Conservation (phyloP, 30 jellyfish, hydroid and myxozoan species). For the Turritopsis dohrnii region DNA sequence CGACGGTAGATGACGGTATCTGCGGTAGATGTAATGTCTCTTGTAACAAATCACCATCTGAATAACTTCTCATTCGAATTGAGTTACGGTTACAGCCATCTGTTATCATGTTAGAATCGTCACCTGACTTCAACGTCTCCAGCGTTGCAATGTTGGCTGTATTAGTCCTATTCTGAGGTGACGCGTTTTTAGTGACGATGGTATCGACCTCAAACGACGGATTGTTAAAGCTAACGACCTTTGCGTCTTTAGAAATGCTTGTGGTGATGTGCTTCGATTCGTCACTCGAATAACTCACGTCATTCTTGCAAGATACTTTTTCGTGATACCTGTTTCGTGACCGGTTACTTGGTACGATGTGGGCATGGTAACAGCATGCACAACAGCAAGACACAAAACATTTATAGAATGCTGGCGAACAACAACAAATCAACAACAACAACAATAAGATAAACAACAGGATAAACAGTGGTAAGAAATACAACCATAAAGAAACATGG, state of each 20-base stretch:
- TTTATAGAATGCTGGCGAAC: background rate
- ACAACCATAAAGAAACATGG: slow-evolving; percentile 3
- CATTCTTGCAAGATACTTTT: background rate
- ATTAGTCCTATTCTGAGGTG: background rate
- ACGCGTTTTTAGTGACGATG: background rate
- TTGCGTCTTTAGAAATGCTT: background rate
- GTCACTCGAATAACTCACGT: background rate
- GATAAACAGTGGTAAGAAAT: slow-evolving; percentile 4
- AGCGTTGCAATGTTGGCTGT: background rate
- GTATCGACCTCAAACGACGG: background rate
- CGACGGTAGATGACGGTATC: background rate
- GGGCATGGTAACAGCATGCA: background rate
- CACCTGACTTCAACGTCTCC: background rate
- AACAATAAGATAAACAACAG: background rate
- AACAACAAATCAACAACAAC: slow-evolving; percentile 12
- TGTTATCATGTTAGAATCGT: background rate
- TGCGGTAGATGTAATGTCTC: background rate
- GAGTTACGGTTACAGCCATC: background rate
- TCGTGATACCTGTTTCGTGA: background rate
- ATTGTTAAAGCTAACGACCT: background rate
- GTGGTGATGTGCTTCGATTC: background rate
- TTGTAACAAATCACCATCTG: slow-evolving; percentile 8
- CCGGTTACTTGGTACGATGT: background rate
- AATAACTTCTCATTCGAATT: slow-evolving; percentile 6
- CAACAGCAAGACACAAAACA: slow-evolving; percentile 11